Conservation (phyloP, 2,888 invertebrate genomes). For the Amorpha juglandis region DNA sequence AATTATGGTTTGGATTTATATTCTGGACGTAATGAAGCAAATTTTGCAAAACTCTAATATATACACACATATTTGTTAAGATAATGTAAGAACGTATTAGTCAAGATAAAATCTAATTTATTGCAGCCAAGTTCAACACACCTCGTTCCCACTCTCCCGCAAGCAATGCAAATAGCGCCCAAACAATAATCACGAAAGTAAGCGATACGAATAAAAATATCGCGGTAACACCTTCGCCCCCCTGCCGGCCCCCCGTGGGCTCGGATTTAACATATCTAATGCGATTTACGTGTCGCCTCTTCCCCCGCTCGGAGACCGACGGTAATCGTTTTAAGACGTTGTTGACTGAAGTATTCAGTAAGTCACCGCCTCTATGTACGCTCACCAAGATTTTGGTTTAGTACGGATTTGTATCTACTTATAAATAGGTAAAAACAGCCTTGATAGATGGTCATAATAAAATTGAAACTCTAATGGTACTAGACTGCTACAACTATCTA, state of each 20-base stretch:
- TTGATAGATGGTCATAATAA: too few relatives aligned
- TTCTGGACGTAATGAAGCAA: too few relatives aligned
- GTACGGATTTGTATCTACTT: background rate
- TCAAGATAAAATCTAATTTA: too few relatives aligned
- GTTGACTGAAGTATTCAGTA: slow-evolving; percentile 59
- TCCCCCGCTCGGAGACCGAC: slow-evolving; percentile 66
- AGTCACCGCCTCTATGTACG: slow-evolving; percentile 49
- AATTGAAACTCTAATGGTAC: too few relatives aligned
- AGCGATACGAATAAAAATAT: slow-evolving; percentile 83
- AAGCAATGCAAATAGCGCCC: slow-evolving; percentile 76
- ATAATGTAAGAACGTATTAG: too few relatives aligned
- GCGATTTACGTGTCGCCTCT: slow-evolving; percentile 78
- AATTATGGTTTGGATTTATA: too few relatives aligned
- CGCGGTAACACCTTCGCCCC: slow-evolving; percentile 56
- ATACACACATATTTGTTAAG: too few relatives aligned
- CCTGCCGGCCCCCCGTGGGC: slow-evolving; percentile 57
- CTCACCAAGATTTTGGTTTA: slow-evolving; percentile 15
- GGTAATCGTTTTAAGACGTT: slow-evolving; percentile 81
- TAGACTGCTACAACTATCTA: too few relatives aligned
- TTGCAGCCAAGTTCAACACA: background rate
- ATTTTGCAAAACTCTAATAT: too few relatives aligned
- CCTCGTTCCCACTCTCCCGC: slow-evolving; percentile 30
- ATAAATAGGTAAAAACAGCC: too few relatives aligned
- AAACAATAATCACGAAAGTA: slow-evolving; percentile 82
- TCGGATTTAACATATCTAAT: slow-evolving; percentile 82